Evolutionary conservation across 2,888 invertebrate genomes (phyloP).

Genomic region (Drosophila colorata): DNA sequence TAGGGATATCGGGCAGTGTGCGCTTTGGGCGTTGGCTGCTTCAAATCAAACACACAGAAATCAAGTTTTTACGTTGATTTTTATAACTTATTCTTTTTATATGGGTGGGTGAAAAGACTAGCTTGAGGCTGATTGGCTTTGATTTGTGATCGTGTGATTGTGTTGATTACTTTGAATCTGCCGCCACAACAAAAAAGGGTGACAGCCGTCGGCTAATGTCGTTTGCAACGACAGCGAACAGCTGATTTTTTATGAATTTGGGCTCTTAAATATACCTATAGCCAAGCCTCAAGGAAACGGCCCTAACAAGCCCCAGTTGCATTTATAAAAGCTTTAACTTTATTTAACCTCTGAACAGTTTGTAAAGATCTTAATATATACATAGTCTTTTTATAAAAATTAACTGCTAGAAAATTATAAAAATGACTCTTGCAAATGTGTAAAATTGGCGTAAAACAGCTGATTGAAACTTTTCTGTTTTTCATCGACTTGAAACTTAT

Average conservation of each 20-base stretch:
- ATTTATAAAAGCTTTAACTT: background rate
- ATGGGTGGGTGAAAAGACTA: conserved; percentile 26
- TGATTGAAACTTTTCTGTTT: too few species aligned
- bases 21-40: conserved; percentile 28
- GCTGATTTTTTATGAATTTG: background rate
- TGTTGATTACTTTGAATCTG: conserved; percentile 30
- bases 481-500: too few species aligned
- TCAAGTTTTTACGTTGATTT: conserved; percentile 23
- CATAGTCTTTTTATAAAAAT: too few species aligned
- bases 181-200: conserved; percentile 16
- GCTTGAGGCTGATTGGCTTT: conserved; percentile 16
- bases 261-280: background rate
- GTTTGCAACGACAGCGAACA: conserved; percentile 14
- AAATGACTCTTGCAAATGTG: too few species aligned
- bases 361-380: background rate
- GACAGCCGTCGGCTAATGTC: conserved; percentile 13
- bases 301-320: background rate
- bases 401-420: too few species aligned
- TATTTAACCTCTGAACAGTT: background rate
- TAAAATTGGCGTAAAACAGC: too few species aligned
- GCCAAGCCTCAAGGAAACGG: conserved; percentile 1
- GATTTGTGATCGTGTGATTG: background rate
- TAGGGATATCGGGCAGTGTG: conserved; percentile 7
- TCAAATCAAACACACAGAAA: conserved; percentile 15
- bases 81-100: background rate